Evolutionary conservation across 2,113 vertebrate species (phyloP), one percentile per base, ranked within the genome.

Genomic region (Rhombomys opimus): DNA sequence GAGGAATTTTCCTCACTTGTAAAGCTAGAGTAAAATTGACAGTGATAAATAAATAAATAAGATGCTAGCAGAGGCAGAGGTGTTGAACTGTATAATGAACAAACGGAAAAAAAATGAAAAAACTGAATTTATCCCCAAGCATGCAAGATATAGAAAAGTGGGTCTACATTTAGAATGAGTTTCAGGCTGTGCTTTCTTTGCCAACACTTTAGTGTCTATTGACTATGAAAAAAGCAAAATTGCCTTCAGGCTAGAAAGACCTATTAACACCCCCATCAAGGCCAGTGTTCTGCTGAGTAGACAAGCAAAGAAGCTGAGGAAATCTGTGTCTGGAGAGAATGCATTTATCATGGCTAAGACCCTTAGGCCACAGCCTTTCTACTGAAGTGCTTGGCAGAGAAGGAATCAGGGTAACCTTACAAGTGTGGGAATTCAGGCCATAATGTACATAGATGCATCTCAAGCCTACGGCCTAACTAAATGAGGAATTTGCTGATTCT

Each of bases 201-300:
- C 65, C 67, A 93, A 97, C 77, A 52, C 90, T 85, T 96, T 88
- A 82, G 22, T 82, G 25, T 95, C 90, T 94, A 76, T 94, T 92
- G 85, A 95, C 94, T 92, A 97, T 95, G 88, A 94, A 96, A 46
- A 96, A 97, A 81, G 50, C 52, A 94, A 90, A 97, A 93, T 92
- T 96, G 70, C 67, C 95, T 94, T 88, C 52, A 92, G 94, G 97
- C 59, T 78, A 90, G 46, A 96, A 20, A 96, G 61, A 41, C 27
- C 76, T 94, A 93, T 94, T 96, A 97, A 70, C 35, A 82, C 12
- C n/a, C 75, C 72, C 90, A 92, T 87, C 61, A 86, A 93, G 61
- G 76, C 63, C 13, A 73, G 65, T 95, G 70, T 90, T 86, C 92
- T 73, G 72, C 61, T 91, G 85, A 95, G 38, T 92, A 92, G 73